Conservation (phyloP, 2,113 vertebrate species). For the Callospermophilus lateralis region DNA sequence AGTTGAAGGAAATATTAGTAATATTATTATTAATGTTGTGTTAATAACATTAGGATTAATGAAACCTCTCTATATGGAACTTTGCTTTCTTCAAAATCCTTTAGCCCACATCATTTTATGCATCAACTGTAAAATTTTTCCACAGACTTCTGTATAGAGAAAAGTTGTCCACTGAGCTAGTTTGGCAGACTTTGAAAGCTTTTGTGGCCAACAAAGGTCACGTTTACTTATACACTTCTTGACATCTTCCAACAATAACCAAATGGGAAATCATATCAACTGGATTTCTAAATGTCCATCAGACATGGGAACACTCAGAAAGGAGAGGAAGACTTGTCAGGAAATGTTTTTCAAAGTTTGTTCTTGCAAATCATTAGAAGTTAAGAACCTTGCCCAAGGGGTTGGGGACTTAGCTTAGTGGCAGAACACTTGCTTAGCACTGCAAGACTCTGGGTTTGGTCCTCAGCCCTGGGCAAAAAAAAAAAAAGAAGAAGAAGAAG, state of each 20-base stretch:
- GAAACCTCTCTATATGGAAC: not conserved
- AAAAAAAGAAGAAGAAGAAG: not conserved
- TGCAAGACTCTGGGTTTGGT: too few species aligned
- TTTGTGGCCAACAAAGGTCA: not conserved
- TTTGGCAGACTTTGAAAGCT: not conserved
- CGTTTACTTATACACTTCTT: not conserved
- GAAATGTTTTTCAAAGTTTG: not conserved
- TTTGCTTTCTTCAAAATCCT: slow-evolving; percentile 21
- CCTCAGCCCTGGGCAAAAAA: too few species aligned
- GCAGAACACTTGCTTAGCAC: too few species aligned
- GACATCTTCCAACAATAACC: slow-evolving; percentile 35
- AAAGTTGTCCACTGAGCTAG: not conserved
- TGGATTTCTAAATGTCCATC: not conserved
- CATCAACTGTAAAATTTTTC: not conserved
- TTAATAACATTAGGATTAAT: not conserved
- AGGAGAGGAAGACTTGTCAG: not conserved
- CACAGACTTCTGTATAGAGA: not conserved
- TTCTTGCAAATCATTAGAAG: not conserved
- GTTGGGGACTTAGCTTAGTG: too few species aligned
- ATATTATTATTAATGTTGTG: not conserved
- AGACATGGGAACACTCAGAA: not conserved
- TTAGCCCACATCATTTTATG: not conserved
- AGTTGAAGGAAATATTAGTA: not conserved
- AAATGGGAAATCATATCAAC: not conserved
- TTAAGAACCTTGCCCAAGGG: not conserved